Conservation (phyloP, 2,113 vertebrate genomes). For the Phycodurus eques region DNA sequence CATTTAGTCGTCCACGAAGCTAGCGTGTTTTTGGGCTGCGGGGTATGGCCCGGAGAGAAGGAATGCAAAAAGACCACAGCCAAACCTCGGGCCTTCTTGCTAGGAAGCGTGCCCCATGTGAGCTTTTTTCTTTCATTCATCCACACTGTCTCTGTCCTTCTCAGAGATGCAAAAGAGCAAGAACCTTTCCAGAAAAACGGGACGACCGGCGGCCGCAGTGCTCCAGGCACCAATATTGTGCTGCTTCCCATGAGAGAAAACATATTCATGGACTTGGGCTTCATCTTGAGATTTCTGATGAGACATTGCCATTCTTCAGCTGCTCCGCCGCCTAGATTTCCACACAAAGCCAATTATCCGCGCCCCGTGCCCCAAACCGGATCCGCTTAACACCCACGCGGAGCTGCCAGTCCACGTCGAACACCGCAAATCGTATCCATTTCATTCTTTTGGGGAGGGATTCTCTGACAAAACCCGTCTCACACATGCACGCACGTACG, state of each 20-base stretch:
- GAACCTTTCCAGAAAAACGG: background rate
- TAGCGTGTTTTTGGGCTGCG: background rate
- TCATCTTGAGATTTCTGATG: constrained; percentile 32
- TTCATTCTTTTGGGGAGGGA: constrained; percentile 7
- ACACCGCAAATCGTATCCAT: constrained; percentile 17
- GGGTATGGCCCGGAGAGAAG: background rate
- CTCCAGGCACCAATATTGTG: too few species aligned
- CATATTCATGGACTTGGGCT: constrained; percentile 17
- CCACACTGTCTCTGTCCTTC: background rate
- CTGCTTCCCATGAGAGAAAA: background rate
- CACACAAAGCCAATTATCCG: constrained; percentile 44
- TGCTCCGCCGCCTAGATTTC: constrained; percentile 28
- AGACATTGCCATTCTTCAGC: constrained; percentile 52
- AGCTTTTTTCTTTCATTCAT: background rate
- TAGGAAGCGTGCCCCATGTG: background rate
- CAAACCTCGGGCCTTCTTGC: background rate
- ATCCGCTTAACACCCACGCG: constrained; percentile 16
- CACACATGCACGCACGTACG: background rate
- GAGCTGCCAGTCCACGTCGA: constrained; percentile 16
- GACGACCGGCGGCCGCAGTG: background rate
- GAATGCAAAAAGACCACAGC: background rate
- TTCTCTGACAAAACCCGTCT: constrained; percentile 3
- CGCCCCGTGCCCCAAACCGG: constrained; percentile 21
- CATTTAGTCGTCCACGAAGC: too few species aligned
- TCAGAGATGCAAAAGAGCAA: background rate